phyloP scores from a whole-genome alignment of 2,888 invertebrate genomes.

The Zootermopsis nevadensis region DNA sequence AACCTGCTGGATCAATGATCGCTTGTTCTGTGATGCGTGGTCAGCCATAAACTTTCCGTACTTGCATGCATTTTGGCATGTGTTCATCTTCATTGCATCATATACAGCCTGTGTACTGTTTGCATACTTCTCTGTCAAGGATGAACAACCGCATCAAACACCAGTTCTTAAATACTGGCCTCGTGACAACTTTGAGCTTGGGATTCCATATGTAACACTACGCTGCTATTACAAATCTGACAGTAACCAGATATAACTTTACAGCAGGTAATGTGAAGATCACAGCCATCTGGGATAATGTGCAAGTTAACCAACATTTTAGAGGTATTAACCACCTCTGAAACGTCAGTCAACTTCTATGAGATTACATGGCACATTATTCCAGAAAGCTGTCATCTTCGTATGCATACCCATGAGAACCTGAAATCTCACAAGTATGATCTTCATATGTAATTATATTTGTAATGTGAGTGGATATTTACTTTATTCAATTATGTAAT shows the following conservation, averaged over 20 bases:
- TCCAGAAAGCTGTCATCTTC: no score
- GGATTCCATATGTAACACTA: constrained; percentile 79
- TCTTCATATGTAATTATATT: no score
- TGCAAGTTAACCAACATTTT: no score
- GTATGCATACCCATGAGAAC: no score
- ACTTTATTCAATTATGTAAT: no score
- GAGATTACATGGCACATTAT: no score
- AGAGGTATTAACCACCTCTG: no score
- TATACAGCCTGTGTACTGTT: constrained; percentile 82
- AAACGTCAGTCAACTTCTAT: no score
- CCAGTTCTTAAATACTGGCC: constrained; percentile 83
- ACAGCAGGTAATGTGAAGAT: no score
- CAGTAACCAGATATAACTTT: constrained; percentile 46
- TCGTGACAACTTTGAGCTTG: constrained; percentile 79
- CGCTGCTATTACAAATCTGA: constrained; percentile 49
- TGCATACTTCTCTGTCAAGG: constrained; percentile 81
- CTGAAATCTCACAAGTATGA: no score
- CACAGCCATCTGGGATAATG: no score
- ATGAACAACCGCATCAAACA: constrained; percentile 77
- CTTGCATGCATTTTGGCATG: constrained; percentile 85
- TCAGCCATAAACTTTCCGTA: constrained; percentile 82
- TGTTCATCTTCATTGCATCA: constrained; percentile 82
- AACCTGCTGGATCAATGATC: constrained; percentile 82
- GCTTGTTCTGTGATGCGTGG: constrained; percentile 84
- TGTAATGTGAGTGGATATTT: no score